Evolutionary conservation across 2,888 invertebrate species (phyloP), one percentile per base, ranked within the genome.

Genomic region (Hydraecia micacea): DNA sequence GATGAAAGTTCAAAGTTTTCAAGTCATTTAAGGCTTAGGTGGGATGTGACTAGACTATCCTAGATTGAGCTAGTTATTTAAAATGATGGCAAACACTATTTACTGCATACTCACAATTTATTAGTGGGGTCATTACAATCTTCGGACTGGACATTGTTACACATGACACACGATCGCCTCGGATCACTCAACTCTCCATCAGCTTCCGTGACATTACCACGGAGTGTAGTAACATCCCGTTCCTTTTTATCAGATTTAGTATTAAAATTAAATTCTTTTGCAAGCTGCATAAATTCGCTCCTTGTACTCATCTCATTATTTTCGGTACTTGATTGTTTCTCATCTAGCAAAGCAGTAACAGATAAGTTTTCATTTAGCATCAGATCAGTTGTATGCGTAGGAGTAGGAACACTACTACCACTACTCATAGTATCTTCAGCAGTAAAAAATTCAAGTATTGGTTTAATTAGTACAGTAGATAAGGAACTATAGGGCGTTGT

Each of bases 51-150:
- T 18, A 46, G 5, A 46, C n/a, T 32, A 8, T 65, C 3, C 4
- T 75, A 11, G 21, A 42, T 32, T 32, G 25, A 49, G 8, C 15
- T 25, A 42, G 1, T 46, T 66, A 46, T 55, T 18, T 3, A 18
- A 32, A 63, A 36, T 18, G 6, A n/a, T 5, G 49, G 25, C 1
- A 9, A 7, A 3, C 42, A 11, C 32, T 62, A 67, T 69, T 77
- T 63, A 55, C 49, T 28, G 36, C 25, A 28, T 81, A 93, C 95
- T 93, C 85, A 95, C 96, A 94, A 79, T 90, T 93, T 94, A 69
- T 93, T 91, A 85, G 85, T 89, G 7, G 95, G 95, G 58, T 92
- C 88, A 85, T 86, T 89, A 80, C 96, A 96, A 70, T 93, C 90
- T 79, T 92, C 92, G 32, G 82, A 70, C 2, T 76, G 83, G 11